Base-by-base conservation (phyloP, 2,797 vertebrate genomes). In the Glyptemys insculpta region DNA sequence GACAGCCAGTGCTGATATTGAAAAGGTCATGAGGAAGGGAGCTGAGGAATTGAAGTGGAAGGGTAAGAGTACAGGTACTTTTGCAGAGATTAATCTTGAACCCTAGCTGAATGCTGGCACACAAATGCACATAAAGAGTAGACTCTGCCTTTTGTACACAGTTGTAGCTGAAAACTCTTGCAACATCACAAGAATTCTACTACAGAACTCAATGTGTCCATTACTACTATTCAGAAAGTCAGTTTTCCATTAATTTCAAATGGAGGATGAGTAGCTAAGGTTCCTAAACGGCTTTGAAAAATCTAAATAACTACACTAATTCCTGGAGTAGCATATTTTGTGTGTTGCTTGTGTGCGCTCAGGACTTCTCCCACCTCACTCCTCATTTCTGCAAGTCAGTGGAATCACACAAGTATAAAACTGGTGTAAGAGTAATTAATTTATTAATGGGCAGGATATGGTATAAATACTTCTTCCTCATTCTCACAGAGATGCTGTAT, bases 361-460 rank as follows among this genome's bases (percentile, higher is more conserved):
- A 52, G 94, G 88, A 78, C 89, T 54, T 94, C 82, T 85, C 53
- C 12, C 7, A 76, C 5, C 29, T 97, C 86, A 56, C 41, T 88
- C 54, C 47, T 92, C 21, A 7, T 90, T 95, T 87, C 59, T 93
- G 72, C 54, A 80, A 86, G 88, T 93, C 3, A 1, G 56, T 85
- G 72, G 15, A 95, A 81, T 88, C 44, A 5, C 6, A 4, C 34
- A 68, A 68, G 18, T 37, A 68, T 65, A 72, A 84, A 68, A 68
- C n/a, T 37, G 19, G 65, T 37, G 37, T 82, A 47, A 19, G 23
- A 59, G 59, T n/a, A 62, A 93, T 94, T 1, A 93, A 96, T 44
- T 96, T 96, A 95, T 95, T 96, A 88, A 97, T 50, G 25, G 15
- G 84, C 52, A 27, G 53, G 72, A 81, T 74, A 52, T 7, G 47